These are phyloP conservation scores for Aspiorhynchus laticeps DNA, from an alignment of 2,113 vertebrate species.

Conservation along the genomic window DNA sequence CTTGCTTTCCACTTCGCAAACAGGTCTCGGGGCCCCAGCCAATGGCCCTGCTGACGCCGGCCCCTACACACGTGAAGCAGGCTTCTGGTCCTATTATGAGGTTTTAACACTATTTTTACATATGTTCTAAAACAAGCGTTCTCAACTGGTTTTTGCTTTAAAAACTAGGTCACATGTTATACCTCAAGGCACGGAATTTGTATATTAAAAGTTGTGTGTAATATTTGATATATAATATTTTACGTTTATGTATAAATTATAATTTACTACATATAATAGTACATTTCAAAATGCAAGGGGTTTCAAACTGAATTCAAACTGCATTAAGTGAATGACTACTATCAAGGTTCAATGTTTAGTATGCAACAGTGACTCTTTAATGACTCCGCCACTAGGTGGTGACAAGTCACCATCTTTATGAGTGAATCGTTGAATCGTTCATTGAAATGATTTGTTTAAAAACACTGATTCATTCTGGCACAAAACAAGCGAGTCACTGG, in stretches of 20 bases:
- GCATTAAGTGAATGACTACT: neutral
- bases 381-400: neutral
- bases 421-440: neutral
- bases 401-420: neutral
- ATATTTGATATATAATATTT: neutral
- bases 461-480: neutral
- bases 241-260: no score
- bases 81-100: conserved; percentile 80
- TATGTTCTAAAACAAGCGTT: neutral
- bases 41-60: conserved; percentile 72
- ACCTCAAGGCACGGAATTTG: neutral
- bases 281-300: no score
- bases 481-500: neutral
- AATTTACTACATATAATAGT: no score
- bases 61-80: conserved; percentile 75
- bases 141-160: neutral
- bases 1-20: conserved; percentile 62
- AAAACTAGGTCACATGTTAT: no score
- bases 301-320: no score
- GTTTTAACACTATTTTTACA: conserved; percentile 56
- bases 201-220: neutral
- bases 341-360: neutral
- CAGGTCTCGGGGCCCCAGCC: conserved; percentile 69
- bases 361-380: neutral
- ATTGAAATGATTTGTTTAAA: neutral